Evolutionary conservation across 2,888 invertebrate genomes (phyloP).

Genomic region (Cephonodes hylas): DNA sequence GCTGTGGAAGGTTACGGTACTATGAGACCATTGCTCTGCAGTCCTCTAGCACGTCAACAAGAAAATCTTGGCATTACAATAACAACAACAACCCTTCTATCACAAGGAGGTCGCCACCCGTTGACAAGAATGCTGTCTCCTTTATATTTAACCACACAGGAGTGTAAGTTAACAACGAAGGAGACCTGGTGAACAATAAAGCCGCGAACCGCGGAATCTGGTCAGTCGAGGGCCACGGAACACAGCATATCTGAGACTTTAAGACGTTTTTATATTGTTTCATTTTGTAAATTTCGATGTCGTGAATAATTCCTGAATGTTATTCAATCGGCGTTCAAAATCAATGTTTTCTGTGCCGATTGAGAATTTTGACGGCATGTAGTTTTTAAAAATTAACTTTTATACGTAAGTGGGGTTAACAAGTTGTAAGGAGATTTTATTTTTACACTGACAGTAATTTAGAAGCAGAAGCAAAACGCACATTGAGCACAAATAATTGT

Average conservation of each 20-base stretch:
- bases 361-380: conserved; percentile 19
- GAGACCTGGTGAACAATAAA: conserved; percentile 13
- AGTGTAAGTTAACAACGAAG: conserved; percentile 68
- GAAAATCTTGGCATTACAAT: conserved; percentile 92
- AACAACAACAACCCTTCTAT: conserved; percentile 83
- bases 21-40: conserved; percentile 93
- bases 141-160: conserved; percentile 88
- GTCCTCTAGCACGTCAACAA: conserved; percentile 91
- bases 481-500: conserved; percentile 52
- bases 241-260: conserved; percentile 57
- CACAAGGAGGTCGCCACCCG: conserved; percentile 78
- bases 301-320: conserved; percentile 1
- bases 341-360: conserved; percentile 37
- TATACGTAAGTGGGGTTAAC: conserved; percentile 65
- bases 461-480: conserved; percentile 49
- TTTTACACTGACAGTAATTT: conserved; percentile 60
- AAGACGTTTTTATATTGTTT: conserved; percentile 2
- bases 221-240: conserved; percentile 35
- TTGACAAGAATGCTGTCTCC: conserved; percentile 75
- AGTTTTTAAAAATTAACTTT: conserved; percentile 48
- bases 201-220: conserved; percentile 39
- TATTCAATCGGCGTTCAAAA: conserved; percentile 2
- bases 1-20: conserved; percentile 91
- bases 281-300: background rate
- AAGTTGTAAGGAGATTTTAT: conserved; percentile 61